phyloP scores from a whole-genome alignment of 2,888 invertebrate genomes.

The Synanthedon tipuliformis region DNA sequence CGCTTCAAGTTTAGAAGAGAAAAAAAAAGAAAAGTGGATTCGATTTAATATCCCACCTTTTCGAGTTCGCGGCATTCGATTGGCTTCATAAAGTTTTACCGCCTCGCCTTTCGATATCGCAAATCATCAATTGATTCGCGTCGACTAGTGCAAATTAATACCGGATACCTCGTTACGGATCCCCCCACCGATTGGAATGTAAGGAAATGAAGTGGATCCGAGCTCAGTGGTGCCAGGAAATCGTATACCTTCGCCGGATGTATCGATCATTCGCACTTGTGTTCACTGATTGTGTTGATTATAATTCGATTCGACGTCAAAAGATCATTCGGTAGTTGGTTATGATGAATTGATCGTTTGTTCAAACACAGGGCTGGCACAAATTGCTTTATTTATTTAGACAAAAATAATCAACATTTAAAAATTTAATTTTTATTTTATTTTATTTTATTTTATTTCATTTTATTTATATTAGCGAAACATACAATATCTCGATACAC shows the following conservation, averaged over 20 bases:
- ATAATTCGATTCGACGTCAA: slow-evolving; percentile 4
- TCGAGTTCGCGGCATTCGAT: neutral
- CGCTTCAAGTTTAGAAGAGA: too few species aligned
- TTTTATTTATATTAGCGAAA: too few species aligned
- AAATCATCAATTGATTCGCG: neutral
- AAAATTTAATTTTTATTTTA: too few species aligned
- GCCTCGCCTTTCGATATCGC: neutral
- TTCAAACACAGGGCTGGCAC: too few species aligned
- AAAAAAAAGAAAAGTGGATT: too few species aligned
- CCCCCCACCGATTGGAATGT: slow-evolving; percentile 6
- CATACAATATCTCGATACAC: too few species aligned
- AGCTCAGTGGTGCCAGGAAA: slow-evolving; percentile 4
- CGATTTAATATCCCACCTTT: too few species aligned
- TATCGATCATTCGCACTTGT: slow-evolving; percentile 4
- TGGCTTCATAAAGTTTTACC: neutral
- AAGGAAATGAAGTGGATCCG: slow-evolving; percentile 11
- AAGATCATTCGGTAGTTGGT: neutral
- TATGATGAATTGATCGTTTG: too few species aligned
- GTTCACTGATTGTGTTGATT: neutral
- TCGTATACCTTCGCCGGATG: slow-evolving; percentile 9
- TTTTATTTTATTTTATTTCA: too few species aligned
- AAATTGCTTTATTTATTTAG: too few species aligned
- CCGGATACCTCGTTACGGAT: slow-evolving; percentile 11
- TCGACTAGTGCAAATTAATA: slow-evolving; percentile 9
- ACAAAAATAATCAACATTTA: too few species aligned